Evolutionary conservation across 1,140 invertebrate genomes (phyloP), one percentile per base, ranked within the genome.

Genomic region (Brachionus sp.): DNA sequence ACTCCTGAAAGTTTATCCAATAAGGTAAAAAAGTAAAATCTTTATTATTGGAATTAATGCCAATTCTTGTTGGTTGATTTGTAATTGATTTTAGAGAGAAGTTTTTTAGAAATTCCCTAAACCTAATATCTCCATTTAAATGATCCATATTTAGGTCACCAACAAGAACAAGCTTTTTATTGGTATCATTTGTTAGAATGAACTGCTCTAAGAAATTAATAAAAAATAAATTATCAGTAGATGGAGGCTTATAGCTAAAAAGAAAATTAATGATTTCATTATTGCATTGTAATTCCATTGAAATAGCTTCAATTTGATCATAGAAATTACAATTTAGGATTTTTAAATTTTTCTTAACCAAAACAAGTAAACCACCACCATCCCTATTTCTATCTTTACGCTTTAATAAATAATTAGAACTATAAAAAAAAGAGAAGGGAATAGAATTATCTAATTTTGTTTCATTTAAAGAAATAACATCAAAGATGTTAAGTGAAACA

Each of bases 71-170:
- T 33, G 29, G 19, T 33, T 64, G 57, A 64, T 29, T 64, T 6
- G 57, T 25, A n/a, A 64, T 64, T 10, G 57, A 10, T 64, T 64
- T 64, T 23, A 64, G 9, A 33, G 19, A 25, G 12, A 64, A 64
- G 12, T 64, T 64, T 7, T 64, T 64, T 10, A 64, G 29, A 33
- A 64, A 64, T 25, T 64, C 57, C 13, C 29, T 64, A 64, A 29
- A 64, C 19, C 57, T 25, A 64, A 33, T 25, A 23, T 64, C 57
- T 2, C 19, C 19, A 23, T 23, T 25, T 46, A 46, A 46, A 25
- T 64, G 57, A 23, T 64, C 57, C 57, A 64, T 64, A 64, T 64
- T 64, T 25, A 64, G 12, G 12, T 64, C 57, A 64, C 57, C 57
- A 64, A 64, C 57, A 25, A 64, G 6, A 12, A 33, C 6, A 64